A percentile compares a stretch with the other conserved stretches of the same genome.
Conservation (phyloP, 2,797 vertebrate genomes). For the Pangasius krempfi region DNA sequence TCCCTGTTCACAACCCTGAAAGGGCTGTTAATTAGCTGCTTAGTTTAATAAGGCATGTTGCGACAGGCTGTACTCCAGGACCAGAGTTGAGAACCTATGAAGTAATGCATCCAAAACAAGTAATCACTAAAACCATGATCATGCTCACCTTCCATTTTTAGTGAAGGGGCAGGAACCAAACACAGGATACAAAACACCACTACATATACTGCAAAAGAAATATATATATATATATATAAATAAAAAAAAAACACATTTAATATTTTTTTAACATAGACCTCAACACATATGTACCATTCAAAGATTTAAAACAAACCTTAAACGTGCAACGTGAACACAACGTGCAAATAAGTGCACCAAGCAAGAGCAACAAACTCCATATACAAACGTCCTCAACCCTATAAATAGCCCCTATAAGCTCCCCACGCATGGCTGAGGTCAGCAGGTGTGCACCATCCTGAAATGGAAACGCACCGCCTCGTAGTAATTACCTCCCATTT, state of each 20-base stretch:
- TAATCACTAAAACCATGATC: neutral
- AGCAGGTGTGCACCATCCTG: conserved; percentile 38
- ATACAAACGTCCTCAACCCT: neutral
- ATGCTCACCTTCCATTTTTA: conserved; percentile 63
- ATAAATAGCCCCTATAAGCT: conserved; percentile 24
- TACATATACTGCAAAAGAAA: conserved; percentile 51
- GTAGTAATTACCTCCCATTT: neutral
- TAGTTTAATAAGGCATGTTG: neutral
- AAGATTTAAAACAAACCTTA: neutral
- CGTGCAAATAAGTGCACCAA: conserved; percentile 56
- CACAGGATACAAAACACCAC: conserved; percentile 61
- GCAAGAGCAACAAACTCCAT: conserved; percentile 49
- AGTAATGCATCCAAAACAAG: neutral
- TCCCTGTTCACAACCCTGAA: neutral
- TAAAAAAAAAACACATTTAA: neutral
- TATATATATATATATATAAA: neutral
- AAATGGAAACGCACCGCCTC: neutral
- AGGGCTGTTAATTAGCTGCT: neutral
- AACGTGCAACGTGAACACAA: conserved; percentile 50
- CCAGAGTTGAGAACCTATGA: neutral
- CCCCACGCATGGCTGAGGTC: no score
- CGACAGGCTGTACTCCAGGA: no score
- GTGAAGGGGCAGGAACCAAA: conserved; percentile 49
- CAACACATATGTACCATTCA: neutral
- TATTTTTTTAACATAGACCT: neutral